Evolutionary conservation across 2,113 vertebrate species (phyloP).

Genomic region (Prunella himalayana): DNA sequence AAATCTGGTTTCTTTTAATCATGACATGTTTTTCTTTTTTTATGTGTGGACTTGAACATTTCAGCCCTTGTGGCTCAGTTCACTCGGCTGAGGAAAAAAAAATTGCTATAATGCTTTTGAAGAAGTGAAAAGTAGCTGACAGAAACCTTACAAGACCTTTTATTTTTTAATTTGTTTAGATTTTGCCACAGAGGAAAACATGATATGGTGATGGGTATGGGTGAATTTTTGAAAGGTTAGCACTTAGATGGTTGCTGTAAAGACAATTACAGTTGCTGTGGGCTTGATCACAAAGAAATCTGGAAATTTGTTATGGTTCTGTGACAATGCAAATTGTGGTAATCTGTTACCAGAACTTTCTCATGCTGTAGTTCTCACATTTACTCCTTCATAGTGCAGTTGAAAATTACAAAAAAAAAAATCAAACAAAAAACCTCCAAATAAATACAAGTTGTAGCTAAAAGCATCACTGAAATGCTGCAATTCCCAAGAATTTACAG

Average conservation of each 20-base stretch:
- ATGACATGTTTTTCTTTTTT: background rate
- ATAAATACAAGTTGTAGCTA: background rate
- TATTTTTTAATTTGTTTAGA: background rate
- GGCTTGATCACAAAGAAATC: background rate
- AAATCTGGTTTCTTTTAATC: background rate
- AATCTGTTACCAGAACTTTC: background rate
- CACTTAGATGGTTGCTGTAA: background rate
- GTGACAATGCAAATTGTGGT: background rate
- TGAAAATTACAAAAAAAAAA: background rate
- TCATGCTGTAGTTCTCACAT: background rate
- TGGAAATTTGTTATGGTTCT: background rate
- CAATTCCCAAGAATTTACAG: background rate
- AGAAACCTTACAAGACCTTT: background rate
- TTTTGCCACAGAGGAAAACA: background rate
- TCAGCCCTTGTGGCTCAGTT: background rate
- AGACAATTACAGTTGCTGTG: background rate
- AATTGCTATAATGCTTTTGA: background rate
- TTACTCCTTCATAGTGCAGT: background rate
- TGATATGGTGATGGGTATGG: background rate
- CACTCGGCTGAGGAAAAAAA: background rate
- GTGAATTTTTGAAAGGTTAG: background rate
- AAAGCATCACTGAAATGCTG: background rate
- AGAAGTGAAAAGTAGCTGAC: background rate
- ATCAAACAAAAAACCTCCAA: background rate
- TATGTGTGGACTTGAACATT: background rate